Percentiles rank a stretch among this genome's conserved stretches.
Evolutionary conservation across 1,140 invertebrate species (phyloP).

Genomic region (Berghia stephanieae): DNA sequence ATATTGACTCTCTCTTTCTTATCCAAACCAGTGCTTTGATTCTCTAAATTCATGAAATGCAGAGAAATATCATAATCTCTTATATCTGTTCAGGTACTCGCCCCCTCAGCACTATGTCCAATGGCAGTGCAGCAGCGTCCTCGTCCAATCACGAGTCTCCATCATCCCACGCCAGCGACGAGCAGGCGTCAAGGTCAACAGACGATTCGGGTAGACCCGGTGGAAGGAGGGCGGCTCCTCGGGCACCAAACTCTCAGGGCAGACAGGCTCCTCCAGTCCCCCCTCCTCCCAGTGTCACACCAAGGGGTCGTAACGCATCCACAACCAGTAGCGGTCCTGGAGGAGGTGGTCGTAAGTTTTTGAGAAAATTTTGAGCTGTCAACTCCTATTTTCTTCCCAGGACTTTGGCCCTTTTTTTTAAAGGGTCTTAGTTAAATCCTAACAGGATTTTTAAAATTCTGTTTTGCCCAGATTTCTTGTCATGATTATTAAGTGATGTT

Average conservation of each 20-base stretch:
- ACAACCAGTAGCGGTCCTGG: not conserved
- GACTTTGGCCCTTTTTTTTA: too few relatives aligned
- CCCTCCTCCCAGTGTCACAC: slow-evolving; percentile 34
- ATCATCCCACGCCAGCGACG: not conserved
- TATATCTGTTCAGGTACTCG: slow-evolving; percentile 10
- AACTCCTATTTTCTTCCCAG: too few relatives aligned
- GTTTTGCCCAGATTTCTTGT: too few relatives aligned
- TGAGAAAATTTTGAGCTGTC: too few relatives aligned
- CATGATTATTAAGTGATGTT: too few relatives aligned
- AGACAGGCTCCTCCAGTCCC: slow-evolving; percentile 36
- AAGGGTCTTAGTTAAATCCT: too few relatives aligned
- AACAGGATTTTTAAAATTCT: too few relatives aligned
- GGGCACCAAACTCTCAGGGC: slow-evolving; percentile 29
- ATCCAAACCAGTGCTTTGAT: too few relatives aligned
- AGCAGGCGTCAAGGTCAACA: not conserved
- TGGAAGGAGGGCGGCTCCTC: not conserved
- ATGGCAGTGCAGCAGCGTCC: slow-evolving; percentile 28
- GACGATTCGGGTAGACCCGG: not conserved
- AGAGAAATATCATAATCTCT: too few relatives aligned
- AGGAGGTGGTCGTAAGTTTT: too few relatives aligned
- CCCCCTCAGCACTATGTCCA: not conserved
- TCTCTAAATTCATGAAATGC: too few relatives aligned
- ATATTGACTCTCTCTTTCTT: too few relatives aligned
- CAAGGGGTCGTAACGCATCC: not conserved
- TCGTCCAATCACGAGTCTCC: slow-evolving; percentile 8